These are phyloP conservation scores for Paedocypris sp. DNA, from an alignment of 2,113 vertebrate species.

Conservation along the genomic window DNA sequence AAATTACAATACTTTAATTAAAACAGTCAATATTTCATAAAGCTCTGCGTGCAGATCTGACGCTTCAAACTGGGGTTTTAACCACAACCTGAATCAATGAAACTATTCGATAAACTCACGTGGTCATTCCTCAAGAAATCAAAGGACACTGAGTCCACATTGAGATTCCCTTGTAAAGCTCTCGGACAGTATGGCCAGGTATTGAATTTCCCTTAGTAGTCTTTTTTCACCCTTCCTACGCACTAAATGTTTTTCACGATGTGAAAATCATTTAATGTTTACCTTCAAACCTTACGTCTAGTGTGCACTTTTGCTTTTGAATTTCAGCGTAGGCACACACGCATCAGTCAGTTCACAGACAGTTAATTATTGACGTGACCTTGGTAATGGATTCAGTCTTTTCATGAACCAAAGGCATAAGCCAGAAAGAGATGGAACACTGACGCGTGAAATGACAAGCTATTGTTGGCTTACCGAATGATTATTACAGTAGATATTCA, in stretches of 20 bases:
- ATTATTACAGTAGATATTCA: slow-evolving; percentile 10
- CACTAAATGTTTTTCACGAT: slow-evolving; percentile 3
- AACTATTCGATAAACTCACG: slow-evolving; percentile 12
- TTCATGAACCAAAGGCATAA: slow-evolving; percentile 9
- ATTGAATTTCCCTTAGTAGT: neutral
- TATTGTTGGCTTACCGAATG: slow-evolving; percentile 6
- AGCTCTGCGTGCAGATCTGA: neutral
- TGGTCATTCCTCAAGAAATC: neutral
- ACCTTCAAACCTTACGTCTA: neutral
- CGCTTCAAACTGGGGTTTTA: neutral
- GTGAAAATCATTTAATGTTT: slow-evolving; percentile 10
- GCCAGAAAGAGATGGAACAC: neutral
- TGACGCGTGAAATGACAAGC: slow-evolving; percentile 13
- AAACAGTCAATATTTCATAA: neutral
- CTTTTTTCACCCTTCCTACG: slow-evolving; percentile 1
- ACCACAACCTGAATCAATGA: slow-evolving; percentile 8
- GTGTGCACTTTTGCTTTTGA: neutral
- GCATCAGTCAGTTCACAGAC: neutral
- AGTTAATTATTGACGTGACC: neutral
- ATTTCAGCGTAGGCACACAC: neutral
- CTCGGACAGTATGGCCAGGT: neutral
- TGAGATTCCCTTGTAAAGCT: neutral
- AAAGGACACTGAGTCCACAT: neutral
- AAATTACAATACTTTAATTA: too few relatives aligned
- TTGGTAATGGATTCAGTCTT: slow-evolving; percentile 3